Conservation (phyloP, 2,113 vertebrate species). For the Cochlearius cochlearius region DNA sequence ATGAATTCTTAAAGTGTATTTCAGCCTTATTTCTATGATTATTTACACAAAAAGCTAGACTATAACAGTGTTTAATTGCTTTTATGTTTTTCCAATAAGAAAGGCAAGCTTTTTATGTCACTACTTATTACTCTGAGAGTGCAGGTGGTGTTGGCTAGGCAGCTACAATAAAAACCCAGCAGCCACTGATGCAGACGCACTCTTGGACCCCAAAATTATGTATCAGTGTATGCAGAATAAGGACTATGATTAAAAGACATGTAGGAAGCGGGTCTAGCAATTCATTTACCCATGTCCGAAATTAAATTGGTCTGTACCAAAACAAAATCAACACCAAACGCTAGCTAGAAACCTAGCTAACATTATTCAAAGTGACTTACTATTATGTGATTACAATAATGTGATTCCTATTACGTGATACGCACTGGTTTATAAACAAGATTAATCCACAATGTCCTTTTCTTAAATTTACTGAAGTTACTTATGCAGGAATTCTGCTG, state of each 20-base stretch:
- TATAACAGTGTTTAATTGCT: background rate
- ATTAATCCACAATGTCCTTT: conserved; percentile 4
- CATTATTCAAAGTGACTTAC: background rate
- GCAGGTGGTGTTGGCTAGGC: background rate
- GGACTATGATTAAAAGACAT: background rate
- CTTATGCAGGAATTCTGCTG: conserved; percentile 43
- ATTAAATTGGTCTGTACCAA: background rate
- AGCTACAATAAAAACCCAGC: background rate
- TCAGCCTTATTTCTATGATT: background rate
- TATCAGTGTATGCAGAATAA: background rate
- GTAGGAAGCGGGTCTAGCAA: background rate
- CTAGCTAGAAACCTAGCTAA: background rate
- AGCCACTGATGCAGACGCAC: background rate
- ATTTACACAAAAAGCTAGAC: conserved; percentile 1
- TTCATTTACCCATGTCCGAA: background rate
- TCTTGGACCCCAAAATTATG: too few species aligned
- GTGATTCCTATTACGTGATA: background rate
- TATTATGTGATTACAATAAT: background rate
- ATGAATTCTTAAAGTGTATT: background rate
- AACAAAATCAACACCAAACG: background rate
- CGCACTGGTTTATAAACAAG: background rate
- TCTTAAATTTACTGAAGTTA: background rate
- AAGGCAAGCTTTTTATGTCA: background rate
- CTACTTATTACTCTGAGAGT: background rate
- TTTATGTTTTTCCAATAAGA: conserved; percentile 22